Conservation (phyloP, 1,140 invertebrate genomes). For the Scaptomyza montana region DNA sequence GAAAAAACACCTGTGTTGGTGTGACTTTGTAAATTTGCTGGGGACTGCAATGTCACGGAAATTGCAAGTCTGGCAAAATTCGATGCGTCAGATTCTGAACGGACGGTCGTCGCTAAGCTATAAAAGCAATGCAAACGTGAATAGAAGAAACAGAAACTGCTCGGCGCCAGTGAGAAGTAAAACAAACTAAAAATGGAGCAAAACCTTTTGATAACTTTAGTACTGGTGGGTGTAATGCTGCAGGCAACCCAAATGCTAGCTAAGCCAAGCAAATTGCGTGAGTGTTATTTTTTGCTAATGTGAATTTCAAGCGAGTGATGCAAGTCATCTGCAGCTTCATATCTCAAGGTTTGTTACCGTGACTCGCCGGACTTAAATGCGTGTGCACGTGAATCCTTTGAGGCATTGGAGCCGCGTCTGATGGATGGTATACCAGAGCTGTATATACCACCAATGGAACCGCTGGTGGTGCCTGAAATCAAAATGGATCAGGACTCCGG, state of each 20-base stretch:
- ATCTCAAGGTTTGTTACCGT: slow-evolving; percentile 87
- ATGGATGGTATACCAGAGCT: slow-evolving; percentile 87
- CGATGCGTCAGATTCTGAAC: slow-evolving; percentile 45
- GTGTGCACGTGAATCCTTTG: slow-evolving; percentile 86
- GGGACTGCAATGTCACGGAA: slow-evolving; percentile 72
- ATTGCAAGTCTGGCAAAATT: slow-evolving; percentile 63
- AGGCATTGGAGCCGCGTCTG: slow-evolving; percentile 84
- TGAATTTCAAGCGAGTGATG: slow-evolving; percentile 10
- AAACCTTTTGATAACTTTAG: slow-evolving; percentile 13
- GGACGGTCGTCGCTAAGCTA: slow-evolving; percentile 31
- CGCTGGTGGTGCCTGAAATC: slow-evolving; percentile 85
- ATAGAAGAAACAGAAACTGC: slow-evolving; percentile 35
- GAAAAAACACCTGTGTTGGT: slow-evolving; percentile 20
- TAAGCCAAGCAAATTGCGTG: slow-evolving; percentile 52
- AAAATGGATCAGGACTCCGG: slow-evolving; percentile 83
- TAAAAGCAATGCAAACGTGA: slow-evolving; percentile 53
- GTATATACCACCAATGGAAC: slow-evolving; percentile 86
- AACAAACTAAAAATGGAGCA: slow-evolving; percentile 35
- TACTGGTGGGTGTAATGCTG: slow-evolving; percentile 35
- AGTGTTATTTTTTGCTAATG: slow-evolving; percentile 25
- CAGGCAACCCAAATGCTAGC: slow-evolving; percentile 2
- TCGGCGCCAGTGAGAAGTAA: slow-evolving; percentile 9
- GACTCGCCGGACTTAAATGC: slow-evolving; percentile 86
- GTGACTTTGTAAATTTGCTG: slow-evolving; percentile 55
- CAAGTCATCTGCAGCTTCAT: slow-evolving; percentile 85